Percentiles rank a stretch among this genome's conserved stretches.
Conservation (phyloP, 2,113 vertebrate species). For the Peromyscus californicus region DNA sequence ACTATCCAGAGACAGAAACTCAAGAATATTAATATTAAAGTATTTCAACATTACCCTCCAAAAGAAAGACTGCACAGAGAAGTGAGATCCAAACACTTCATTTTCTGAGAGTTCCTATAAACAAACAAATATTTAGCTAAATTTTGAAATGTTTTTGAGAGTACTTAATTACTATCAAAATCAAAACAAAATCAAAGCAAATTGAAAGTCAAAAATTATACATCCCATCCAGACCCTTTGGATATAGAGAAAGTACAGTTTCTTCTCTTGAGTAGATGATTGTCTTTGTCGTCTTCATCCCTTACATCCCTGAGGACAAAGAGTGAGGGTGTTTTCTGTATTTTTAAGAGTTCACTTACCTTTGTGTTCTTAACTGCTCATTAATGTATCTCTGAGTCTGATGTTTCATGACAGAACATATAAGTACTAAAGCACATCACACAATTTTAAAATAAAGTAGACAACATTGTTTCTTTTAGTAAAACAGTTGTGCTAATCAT, state of each 20-base stretch:
- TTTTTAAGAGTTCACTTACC: constrained; percentile 67
- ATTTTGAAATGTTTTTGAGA: constrained; percentile 40
- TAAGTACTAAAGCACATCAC: constrained; percentile 19
- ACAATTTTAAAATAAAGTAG: constrained; percentile 28
- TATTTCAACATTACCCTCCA: constrained; percentile 81
- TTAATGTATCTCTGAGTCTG: constrained; percentile 10
- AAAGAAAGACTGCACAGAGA: constrained; percentile 84
- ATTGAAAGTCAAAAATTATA: background rate
- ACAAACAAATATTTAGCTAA: constrained; percentile 79
- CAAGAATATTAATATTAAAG: constrained; percentile 62
- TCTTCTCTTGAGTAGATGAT: background rate
- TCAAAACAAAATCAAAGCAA: constrained; percentile 15
- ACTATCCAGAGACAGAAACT: constrained; percentile 48
- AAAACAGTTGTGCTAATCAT: constrained; percentile 14
- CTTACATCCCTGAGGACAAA: background rate
- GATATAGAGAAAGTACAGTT: background rate
- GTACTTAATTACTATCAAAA: constrained; percentile 37
- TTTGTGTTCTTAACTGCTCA: constrained; percentile 16
- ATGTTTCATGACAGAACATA: constrained; percentile 44
- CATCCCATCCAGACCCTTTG: background rate
- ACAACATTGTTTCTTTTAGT: constrained; percentile 32
- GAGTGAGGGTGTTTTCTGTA: background rate
- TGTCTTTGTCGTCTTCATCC: constrained; percentile 2
- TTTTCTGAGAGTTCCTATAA: constrained; percentile 83
- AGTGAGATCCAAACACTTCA: constrained; percentile 83